Evolutionary conservation across 2,888 invertebrate species (phyloP), one percentile per base, ranked within the genome.

Genomic region (Schizaphis graminum): DNA sequence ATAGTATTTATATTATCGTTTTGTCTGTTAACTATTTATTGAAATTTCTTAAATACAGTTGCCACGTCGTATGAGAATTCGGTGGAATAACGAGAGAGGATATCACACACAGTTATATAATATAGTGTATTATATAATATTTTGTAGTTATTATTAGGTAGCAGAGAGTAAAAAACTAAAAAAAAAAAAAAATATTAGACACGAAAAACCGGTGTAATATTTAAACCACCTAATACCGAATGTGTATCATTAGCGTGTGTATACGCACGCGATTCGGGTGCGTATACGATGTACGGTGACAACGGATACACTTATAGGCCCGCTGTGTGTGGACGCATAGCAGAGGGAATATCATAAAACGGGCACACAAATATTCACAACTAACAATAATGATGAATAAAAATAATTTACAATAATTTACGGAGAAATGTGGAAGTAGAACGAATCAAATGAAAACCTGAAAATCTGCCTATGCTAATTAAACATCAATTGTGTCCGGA

Each of bases 241-340:
- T 44, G 47, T 61, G 61, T 61, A 86, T 92, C 61, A 92, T 92
- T 92, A 92, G n/a, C 13, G 86, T 26, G 41, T 16, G 11, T 28
- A 24, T 21, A n/a, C 13, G 13, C 91, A 91, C 91, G 91, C 91
- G 91, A 91, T 91, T 47, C 61, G 61, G 91, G 85, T 91, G 56
- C 26, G 56, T 91, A 24, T 67, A 49, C 11, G 10, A 3, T 44
- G 57, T 47, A 77, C 47, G 44, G n/a, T 47, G 89, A 85, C 56
- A 44, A 57, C 91, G 85, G 84, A 91, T 85, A 53, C n/a, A n/a
- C 5, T 35, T 7, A 77, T 77, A 77, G 77, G 35, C 67, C 13
- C 10, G n/a, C 3, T 44, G 24, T n/a, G 77, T 56, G 53, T 35
- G 53, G 91, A 41, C n/a, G 47, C 5, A 47, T 35, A 77, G 7